These are phyloP conservation scores for Thermophis baileyi DNA, from an alignment of 2,113 vertebrate genomes.

Conservation along the genomic window DNA sequence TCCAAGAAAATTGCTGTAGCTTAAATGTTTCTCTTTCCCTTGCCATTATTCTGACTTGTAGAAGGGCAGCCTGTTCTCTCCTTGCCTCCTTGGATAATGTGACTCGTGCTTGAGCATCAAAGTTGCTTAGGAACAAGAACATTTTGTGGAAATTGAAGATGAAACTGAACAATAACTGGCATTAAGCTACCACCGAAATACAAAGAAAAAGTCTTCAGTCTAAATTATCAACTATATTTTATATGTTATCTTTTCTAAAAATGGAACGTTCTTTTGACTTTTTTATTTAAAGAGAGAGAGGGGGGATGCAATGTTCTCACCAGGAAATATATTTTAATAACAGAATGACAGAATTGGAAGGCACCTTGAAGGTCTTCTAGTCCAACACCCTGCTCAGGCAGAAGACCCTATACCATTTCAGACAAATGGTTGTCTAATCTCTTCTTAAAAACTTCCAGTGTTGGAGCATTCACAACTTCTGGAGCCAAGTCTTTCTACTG, in stretches of 20 bases:
- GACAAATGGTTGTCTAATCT: background rate
- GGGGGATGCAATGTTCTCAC: background rate
- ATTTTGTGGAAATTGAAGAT: conserved; percentile 8
- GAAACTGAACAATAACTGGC: background rate
- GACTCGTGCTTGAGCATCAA: background rate
- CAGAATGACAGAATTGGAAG: background rate
- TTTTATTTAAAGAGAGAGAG: background rate
- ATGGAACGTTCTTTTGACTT: background rate
- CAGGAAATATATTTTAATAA: background rate
- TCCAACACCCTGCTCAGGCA: background rate
- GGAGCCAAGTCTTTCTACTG: background rate
- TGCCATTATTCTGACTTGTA: conserved; percentile 12
- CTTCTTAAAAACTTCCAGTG: background rate
- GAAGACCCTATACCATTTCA: background rate
- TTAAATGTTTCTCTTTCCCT: conserved; percentile 21
- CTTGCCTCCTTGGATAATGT: conserved; percentile 9
- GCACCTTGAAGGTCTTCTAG: background rate
- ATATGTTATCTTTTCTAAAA: background rate
- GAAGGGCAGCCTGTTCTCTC: background rate
- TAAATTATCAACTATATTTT: background rate
- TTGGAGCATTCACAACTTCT: background rate
- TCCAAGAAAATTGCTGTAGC: background rate
- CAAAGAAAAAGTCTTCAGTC: fast-evolving
- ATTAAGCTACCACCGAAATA: conserved; percentile 4
- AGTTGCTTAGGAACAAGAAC: conserved; percentile 32